Percentiles rank a stretch among this genome's conserved stretches.
Conservation (phyloP, 2,888 invertebrate species). For the Mylabris sibirica region DNA sequence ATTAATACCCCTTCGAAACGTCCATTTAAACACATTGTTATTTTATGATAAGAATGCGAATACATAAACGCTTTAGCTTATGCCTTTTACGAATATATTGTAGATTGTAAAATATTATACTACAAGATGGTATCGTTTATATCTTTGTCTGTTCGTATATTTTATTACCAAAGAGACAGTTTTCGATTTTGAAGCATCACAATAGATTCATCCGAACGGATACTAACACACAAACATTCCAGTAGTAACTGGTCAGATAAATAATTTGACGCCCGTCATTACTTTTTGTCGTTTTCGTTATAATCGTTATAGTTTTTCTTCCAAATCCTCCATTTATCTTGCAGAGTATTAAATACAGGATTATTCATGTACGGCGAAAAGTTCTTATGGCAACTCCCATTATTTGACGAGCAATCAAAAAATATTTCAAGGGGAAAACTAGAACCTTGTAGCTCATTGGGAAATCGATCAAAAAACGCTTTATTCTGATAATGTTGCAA, state of each 20-base stretch:
- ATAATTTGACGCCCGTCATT: not conserved
- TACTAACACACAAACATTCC: not conserved
- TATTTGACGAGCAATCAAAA: too few relatives aligned
- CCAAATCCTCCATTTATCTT: not conserved
- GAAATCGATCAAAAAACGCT: too few relatives aligned
- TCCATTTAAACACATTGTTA: constrained; percentile 52
- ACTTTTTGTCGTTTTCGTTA: not conserved
- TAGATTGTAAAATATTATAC: constrained; percentile 55
- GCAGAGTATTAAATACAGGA: constrained; percentile 4
- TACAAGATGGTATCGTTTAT: constrained; percentile 46
- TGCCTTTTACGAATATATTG: constrained; percentile 52
- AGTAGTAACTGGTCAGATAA: not conserved
- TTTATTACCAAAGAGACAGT: constrained; percentile 39
- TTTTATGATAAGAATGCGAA: constrained; percentile 52
- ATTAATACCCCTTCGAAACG: constrained; percentile 48
- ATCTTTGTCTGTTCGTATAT: constrained; percentile 40
- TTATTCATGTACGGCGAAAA: too few relatives aligned
- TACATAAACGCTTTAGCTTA: constrained; percentile 51
- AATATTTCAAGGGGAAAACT: too few relatives aligned
- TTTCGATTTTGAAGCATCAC: constrained; percentile 32
- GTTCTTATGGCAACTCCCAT: too few relatives aligned
- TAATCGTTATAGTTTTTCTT: not conserved
- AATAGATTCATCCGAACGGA: constrained; percentile 20
- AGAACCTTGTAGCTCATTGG: too few relatives aligned
- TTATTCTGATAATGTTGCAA: too few relatives aligned